phyloP scores from a whole-genome alignment of 1,140 invertebrate species.

The Anadara kagoshimensis region DNA sequence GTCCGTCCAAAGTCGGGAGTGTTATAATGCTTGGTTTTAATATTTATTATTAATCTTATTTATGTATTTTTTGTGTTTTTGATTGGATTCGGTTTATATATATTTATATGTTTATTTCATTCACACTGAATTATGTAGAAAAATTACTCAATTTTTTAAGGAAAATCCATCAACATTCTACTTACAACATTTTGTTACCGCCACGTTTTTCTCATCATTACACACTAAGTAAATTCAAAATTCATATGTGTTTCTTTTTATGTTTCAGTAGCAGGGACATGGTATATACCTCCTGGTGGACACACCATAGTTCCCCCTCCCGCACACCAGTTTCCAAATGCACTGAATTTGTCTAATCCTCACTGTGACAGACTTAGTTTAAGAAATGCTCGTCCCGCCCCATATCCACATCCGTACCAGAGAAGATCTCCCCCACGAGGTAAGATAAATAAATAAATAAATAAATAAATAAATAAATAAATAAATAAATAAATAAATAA shows the following conservation, averaged over 20 bases:
- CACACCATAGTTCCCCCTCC: conserved; percentile 63
- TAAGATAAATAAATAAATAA: conserved; percentile 13
- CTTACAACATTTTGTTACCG: too few species aligned
- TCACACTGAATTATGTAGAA: too few species aligned
- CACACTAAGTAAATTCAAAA: neutral
- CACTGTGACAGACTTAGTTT: conserved; percentile 66
- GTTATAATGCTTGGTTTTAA: too few species aligned
- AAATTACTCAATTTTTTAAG: too few species aligned
- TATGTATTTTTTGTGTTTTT: too few species aligned
- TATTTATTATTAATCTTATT: too few species aligned
- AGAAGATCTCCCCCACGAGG: conserved; percentile 59
- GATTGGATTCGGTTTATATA: too few species aligned
- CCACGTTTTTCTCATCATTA: neutral
- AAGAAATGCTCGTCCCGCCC: conserved; percentile 56
- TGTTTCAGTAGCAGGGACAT: conserved; percentile 65
- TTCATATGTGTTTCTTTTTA: conserved; percentile 8
- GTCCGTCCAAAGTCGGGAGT: too few species aligned
- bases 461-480: too few species aligned
- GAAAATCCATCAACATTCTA: too few species aligned
- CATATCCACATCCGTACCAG: conserved; percentile 66
- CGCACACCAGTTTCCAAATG: conserved; percentile 65
- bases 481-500: too few species aligned
- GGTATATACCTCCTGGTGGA: conserved; percentile 61
- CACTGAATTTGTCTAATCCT: conserved; percentile 57
- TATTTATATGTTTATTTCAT: too few species aligned